These are phyloP conservation scores for Xenus cinereus DNA, from an alignment of 2,113 vertebrate species.

Conservation along the genomic window DNA sequence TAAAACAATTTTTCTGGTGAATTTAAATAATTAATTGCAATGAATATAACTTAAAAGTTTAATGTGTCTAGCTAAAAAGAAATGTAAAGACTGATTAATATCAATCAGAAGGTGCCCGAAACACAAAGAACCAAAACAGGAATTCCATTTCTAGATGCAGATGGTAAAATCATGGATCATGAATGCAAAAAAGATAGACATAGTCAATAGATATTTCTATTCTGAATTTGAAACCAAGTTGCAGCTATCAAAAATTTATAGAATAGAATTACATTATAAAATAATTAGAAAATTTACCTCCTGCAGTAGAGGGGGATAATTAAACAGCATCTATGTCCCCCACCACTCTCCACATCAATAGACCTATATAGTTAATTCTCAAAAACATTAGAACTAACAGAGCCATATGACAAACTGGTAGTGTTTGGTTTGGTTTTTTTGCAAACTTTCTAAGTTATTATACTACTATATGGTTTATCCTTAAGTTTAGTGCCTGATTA, in stretches of 20 bases:
- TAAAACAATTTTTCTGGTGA: not conserved
- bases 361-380: not conserved
- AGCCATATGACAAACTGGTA: not conserved
- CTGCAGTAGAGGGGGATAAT: not conserved
- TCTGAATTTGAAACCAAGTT: not conserved
- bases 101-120: not conserved
- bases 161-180: not conserved
- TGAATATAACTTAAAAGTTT: not conserved
- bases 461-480: not conserved
- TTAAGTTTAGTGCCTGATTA: not conserved
- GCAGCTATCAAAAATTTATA: not conserved
- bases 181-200: not conserved
- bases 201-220: not conserved
- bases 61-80: not conserved
- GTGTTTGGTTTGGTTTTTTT: not conserved
- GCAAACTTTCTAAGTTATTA: not conserved
- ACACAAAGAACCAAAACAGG: fast-evolving
- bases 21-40: not conserved
- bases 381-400: not conserved
- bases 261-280: not conserved
- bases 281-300: not conserved
- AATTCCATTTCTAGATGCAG: not conserved
- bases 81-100: not conserved
- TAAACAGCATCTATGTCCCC: not conserved
- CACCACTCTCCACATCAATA: fast-evolving